phyloP scores from a whole-genome alignment of 2,888 invertebrate species.

The Carcina quercana region DNA sequence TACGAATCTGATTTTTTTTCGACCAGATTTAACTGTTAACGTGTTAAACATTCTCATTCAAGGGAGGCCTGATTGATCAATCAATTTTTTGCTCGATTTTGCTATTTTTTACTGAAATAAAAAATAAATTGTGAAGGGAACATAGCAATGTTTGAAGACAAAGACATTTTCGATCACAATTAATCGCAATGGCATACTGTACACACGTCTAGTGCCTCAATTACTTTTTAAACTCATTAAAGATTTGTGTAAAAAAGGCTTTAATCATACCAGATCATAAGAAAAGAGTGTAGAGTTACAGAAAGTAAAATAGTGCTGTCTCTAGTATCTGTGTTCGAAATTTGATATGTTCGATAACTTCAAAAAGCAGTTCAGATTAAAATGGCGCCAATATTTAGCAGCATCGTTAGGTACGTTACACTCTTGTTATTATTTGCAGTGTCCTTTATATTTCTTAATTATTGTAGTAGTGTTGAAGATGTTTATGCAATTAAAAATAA shows the following conservation, averaged over 20 bases:
- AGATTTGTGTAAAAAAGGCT: too few relatives aligned
- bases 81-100: too few relatives aligned
- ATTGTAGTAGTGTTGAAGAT: too few relatives aligned
- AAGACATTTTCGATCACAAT: constrained; percentile 23
- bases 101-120: constrained; percentile 25
- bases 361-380: constrained; percentile 38
- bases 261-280: too few relatives aligned
- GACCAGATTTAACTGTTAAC: too few relatives aligned
- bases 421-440: too few relatives aligned
- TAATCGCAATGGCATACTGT: constrained; percentile 33
- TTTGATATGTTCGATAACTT: constrained; percentile 42
- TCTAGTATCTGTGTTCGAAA: constrained; percentile 4
- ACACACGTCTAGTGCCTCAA: constrained; percentile 29
- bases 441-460: too few relatives aligned
- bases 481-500: too few relatives aligned
- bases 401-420: constrained; percentile 55
- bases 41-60: too few relatives aligned
- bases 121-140: constrained; percentile 47
- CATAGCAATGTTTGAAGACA: constrained; percentile 12
- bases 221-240: neutral
- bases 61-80: too few relatives aligned
- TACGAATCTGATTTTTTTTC: too few relatives aligned
- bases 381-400: constrained; percentile 66
- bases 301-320: neutral
- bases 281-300: neutral